These are phyloP conservation scores for Plecotus auritus DNA, from an alignment of 2,113 vertebrate species.

Conservation along the genomic window DNA sequence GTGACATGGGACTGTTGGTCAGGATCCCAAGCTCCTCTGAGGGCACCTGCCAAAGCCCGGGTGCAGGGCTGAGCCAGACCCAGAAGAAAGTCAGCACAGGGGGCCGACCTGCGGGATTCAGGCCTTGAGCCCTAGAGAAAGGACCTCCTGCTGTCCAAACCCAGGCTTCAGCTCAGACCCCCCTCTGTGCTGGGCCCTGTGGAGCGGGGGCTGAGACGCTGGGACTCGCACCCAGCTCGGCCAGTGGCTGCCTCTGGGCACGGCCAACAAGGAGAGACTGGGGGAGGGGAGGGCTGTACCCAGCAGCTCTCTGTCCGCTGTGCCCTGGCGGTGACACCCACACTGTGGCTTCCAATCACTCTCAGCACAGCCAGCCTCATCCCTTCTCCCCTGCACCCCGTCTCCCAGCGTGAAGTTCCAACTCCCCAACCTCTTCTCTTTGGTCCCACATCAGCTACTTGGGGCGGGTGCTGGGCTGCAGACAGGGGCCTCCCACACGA, in stretches of 20 bases:
- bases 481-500: neutral
- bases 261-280: fast-evolving
- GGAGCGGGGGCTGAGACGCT: neutral
- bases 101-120: fast-evolving
- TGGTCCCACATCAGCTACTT: fast-evolving
- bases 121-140: neutral
- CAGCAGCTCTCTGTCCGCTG: no score
- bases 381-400: neutral
- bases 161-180: no score
- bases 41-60: neutral
- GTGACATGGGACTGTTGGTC: fast-evolving
- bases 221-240: neutral
- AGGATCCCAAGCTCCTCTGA: fast-evolving
- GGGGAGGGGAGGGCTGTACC: neutral
- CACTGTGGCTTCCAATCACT: neutral
- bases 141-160: neutral
- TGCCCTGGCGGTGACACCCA: neutral
- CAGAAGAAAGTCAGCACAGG: neutral
- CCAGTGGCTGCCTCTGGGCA: neutral
- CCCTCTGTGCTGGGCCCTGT: neutral
- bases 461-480: neutral
- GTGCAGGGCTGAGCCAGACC: neutral
- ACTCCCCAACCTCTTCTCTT: neutral
- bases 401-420: neutral
- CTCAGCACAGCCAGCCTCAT: fast-evolving